A percentile compares a stretch with the other conserved stretches of the same genome.
Conservation (phyloP, 2,888 invertebrate genomes). For the Drosophila histrio region DNA sequence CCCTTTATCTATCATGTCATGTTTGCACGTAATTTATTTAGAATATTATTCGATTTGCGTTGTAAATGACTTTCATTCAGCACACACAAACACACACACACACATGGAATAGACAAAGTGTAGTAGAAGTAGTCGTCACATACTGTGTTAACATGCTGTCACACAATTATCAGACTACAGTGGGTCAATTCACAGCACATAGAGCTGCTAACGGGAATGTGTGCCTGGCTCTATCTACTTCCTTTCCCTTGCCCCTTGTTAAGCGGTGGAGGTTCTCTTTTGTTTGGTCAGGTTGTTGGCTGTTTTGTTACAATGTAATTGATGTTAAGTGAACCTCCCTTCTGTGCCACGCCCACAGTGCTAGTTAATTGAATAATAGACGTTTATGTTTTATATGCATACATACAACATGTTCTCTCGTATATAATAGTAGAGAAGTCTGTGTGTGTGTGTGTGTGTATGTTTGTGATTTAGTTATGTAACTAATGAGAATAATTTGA, state of each 20-base stretch:
- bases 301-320: slow-evolving; percentile 68
- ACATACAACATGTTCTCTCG: slow-evolving; percentile 3
- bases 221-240: background rate
- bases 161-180: slow-evolving; percentile 70
- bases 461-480: slow-evolving; percentile 52
- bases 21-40: slow-evolving; percentile 72
- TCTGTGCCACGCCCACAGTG: slow-evolving; percentile 51
- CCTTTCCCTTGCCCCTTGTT: slow-evolving; percentile 2
- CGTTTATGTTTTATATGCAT: slow-evolving; percentile 71
- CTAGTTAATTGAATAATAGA: slow-evolving; percentile 74
- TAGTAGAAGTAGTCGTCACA: slow-evolving; percentile 41
- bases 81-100: slow-evolving; percentile 7
- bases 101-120: slow-evolving; percentile 9
- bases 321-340: slow-evolving; percentile 50
- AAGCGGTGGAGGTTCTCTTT: slow-evolving; percentile 12
- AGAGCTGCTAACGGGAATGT: slow-evolving; percentile 4
- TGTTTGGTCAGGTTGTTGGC: slow-evolving; percentile 52
- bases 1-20: slow-evolving; percentile 55
- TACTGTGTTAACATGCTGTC: slow-evolving; percentile 74
- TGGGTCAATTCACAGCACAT: slow-evolving; percentile 13
- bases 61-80: slow-evolving; percentile 71
- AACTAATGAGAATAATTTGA: slow-evolving; percentile 46
- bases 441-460: slow-evolving; percentile 9
- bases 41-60: slow-evolving; percentile 77
- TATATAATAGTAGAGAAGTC: background rate